Base-by-base conservation (phyloP, 2,113 vertebrate genomes). In the Phalacrocorax aristotelis region DNA sequence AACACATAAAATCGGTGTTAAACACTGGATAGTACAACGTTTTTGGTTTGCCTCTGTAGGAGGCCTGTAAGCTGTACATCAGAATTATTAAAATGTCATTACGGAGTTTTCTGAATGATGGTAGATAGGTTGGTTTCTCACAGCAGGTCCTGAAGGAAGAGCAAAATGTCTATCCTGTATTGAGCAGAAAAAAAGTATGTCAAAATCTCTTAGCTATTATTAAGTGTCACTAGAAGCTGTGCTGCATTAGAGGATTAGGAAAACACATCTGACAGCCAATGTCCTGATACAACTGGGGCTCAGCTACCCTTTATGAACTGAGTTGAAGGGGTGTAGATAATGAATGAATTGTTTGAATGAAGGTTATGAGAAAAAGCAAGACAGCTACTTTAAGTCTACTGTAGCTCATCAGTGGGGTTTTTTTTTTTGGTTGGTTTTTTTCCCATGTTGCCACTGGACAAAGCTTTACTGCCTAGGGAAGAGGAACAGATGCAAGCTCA, bases 111-210 rank as follows among this genome's bases (percentile, higher is more conserved):
- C 74, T 94, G 77, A 77, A 54, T 74, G 52, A n/a, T 86, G 36
- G 62, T 46, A 46, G 34, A 36, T 78, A 84, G 34, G 71, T 61
- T 61, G 30, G 52, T 88, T 88, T 61, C 82, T 93, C 78, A 54
- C 64, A 95, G 68, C 75, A 90, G 57, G 60, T 87, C 83, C n/a
- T 82, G 65, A 76, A 88, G 72, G 52, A 91, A 95, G 40, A 85
- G 27, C 48, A 55, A 57, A 89, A 52, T 26, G 25, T 60, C 57
- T 82, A 4, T 83, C 87, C 36, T 60, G 51, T 38, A 30, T 10
- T 44, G 22, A 75, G 66, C 42, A 87, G 84, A 79, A 86, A 36
- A 62, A 22, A 85, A 87, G 18, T 29, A 38, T 60, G 60, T 77
- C 36, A 91, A 71, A n/a, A 81, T 64, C 42, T 77, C 86, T 87